A percentile compares a stretch with the other conserved stretches of the same genome.
These are phyloP conservation scores for Poicephalus meyeri DNA, from an alignment of 2,113 vertebrate genomes.

Conservation along the genomic window DNA sequence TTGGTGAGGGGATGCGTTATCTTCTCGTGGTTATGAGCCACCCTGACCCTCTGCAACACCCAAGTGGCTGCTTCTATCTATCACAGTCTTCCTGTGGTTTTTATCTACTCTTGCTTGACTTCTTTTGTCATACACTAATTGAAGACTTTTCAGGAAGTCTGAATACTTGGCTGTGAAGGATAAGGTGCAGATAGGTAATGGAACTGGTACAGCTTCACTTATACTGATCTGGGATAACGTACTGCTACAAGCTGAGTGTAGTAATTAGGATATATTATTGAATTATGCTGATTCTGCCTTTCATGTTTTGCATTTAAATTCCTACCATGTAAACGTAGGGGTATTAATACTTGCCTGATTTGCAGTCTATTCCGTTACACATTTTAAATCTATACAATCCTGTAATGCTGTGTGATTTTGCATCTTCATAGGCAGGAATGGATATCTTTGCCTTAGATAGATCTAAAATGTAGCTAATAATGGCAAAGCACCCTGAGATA, in stretches of 20 bases:
- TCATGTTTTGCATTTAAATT: neutral
- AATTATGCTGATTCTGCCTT: neutral
- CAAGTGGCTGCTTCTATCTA: neutral
- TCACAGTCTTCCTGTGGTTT: neutral
- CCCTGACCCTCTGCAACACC: neutral
- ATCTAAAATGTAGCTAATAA: neutral
- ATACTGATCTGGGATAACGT: neutral
- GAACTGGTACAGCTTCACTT: neutral
- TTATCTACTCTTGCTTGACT: neutral
- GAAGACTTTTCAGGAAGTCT: neutral
- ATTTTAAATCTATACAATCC: neutral
- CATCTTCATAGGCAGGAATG: neutral
- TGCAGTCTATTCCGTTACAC: neutral
- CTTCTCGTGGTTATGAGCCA: neutral
- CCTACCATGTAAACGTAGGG: neutral
- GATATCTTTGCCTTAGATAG: neutral
- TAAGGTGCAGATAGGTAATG: neutral
- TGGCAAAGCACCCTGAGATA: neutral
- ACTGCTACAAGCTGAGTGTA: neutral
- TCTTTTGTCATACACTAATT: neutral
- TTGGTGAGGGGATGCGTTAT: neutral
- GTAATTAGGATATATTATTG: neutral
- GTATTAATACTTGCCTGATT: neutral
- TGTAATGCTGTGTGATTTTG: neutral
- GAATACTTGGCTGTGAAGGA: neutral